Evolutionary conservation across 2,113 vertebrate genomes (phyloP).

Genomic region (Callorhinus ursinus): DNA sequence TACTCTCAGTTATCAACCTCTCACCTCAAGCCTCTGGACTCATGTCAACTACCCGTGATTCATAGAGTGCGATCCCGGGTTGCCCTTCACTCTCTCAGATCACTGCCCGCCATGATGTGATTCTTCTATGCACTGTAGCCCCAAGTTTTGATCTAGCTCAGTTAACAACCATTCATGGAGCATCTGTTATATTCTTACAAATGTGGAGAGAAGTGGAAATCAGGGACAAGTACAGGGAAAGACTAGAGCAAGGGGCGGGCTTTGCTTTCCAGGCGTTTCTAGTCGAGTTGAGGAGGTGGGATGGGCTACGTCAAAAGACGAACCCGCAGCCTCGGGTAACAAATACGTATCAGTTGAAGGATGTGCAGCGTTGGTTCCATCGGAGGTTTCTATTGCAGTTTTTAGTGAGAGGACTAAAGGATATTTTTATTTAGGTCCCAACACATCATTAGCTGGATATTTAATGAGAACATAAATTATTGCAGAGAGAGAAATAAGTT

Average conservation of each 20-base stretch:
- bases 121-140: background rate
- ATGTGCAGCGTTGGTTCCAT: background rate
- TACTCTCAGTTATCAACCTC: background rate
- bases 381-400: background rate
- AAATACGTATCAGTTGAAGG: background rate
- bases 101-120: background rate
- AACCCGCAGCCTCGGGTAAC: background rate
- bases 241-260: background rate
- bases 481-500: conserved; percentile 32
- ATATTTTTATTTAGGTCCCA: background rate
- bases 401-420: background rate
- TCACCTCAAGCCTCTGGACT: background rate
- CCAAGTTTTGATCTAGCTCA: background rate
- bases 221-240: background rate
- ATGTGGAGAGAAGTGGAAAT: background rate
- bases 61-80: background rate
- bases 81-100: background rate
- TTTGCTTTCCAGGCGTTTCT: background rate
- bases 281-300: background rate
- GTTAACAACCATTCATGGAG: background rate
- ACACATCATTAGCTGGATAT: background rate
- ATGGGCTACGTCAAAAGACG: background rate
- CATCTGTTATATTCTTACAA: background rate
- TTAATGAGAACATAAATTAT: background rate
- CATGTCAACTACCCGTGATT: background rate